Evolutionary conservation across 2,888 invertebrate species (phyloP).

Genomic region (Coenonympha arcania): DNA sequence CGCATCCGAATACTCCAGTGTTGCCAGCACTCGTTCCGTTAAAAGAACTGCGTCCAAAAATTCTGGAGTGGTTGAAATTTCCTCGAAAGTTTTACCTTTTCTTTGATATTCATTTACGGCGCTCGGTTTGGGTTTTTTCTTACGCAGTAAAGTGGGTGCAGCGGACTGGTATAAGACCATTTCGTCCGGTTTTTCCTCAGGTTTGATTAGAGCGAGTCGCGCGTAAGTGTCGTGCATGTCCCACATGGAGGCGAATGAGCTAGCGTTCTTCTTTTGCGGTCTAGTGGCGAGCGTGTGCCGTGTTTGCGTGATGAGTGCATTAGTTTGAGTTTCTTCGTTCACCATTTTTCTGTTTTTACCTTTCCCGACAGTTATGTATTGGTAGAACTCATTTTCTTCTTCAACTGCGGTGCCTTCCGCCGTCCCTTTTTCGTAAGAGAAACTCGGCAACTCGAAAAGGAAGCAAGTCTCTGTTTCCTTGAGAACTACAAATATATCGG

Average conservation of each 20-base stretch:
- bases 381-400: slow-evolving; percentile 78
- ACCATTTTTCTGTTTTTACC: slow-evolving; percentile 79
- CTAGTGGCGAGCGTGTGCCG: slow-evolving; percentile 76
- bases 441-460: slow-evolving; percentile 77
- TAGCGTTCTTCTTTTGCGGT: slow-evolving; percentile 70
- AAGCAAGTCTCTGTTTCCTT: slow-evolving; percentile 79
- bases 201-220: slow-evolving; percentile 46
- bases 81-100: slow-evolving; percentile 43
- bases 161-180: slow-evolving; percentile 65
- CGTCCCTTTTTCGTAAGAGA: slow-evolving; percentile 75
- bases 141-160: slow-evolving; percentile 46
- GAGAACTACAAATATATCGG: slow-evolving; percentile 76
- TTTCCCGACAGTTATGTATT: slow-evolving; percentile 78
- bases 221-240: slow-evolving; percentile 84
- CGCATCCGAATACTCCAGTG: slow-evolving; percentile 76
- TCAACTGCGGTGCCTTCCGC: slow-evolving; percentile 74
- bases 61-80: slow-evolving; percentile 42
- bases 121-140: slow-evolving; percentile 44
- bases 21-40: slow-evolving; percentile 81
- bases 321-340: slow-evolving; percentile 81
- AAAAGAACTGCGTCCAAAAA: slow-evolving; percentile 78
- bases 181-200: slow-evolving; percentile 55
- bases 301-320: slow-evolving; percentile 75
- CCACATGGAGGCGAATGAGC: slow-evolving; percentile 82
- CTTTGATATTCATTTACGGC: slow-evolving; percentile 12